phyloP scores from a whole-genome alignment of 1,140 invertebrate genomes.

The Yoshiicerus persimilis region DNA sequence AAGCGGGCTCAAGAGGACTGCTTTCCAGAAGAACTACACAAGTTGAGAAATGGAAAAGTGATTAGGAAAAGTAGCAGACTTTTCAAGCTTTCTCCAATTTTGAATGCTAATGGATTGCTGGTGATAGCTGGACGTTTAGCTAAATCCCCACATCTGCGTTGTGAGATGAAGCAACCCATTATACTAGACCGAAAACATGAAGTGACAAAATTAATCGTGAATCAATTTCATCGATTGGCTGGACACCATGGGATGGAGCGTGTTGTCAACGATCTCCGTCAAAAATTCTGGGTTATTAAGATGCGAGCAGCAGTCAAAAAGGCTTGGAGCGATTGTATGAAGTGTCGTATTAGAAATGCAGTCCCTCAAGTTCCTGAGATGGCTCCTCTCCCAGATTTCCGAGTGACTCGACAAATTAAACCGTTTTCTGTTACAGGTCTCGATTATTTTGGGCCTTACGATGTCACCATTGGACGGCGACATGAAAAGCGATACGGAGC shows the following conservation, averaged over 20 bases:
- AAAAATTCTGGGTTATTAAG: neutral
- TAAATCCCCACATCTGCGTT: neutral
- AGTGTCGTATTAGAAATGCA: neutral
- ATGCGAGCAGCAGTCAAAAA: neutral
- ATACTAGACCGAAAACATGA: neutral
- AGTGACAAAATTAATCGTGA: neutral
- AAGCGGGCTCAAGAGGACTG: neutral
- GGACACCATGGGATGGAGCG: neutral
- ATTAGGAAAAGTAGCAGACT: neutral
- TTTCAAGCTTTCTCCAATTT: neutral
- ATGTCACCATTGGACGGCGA: neutral
- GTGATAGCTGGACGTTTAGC: neutral
- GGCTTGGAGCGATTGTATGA: neutral
- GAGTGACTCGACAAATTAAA: neutral
- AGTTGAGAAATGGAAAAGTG: neutral
- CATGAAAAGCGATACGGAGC: neutral
- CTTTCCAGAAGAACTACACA: neutral
- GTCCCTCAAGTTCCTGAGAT: neutral
- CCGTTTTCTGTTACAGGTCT: neutral
- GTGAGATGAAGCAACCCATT: neutral
- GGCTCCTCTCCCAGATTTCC: neutral
- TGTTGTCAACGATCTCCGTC: neutral
- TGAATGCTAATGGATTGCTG: neutral
- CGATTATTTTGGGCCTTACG: neutral
- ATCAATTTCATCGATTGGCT: neutral